Evolutionary conservation across 1,140 invertebrate species (phyloP).

Genomic region (Diabrotica undecimpunctata): DNA sequence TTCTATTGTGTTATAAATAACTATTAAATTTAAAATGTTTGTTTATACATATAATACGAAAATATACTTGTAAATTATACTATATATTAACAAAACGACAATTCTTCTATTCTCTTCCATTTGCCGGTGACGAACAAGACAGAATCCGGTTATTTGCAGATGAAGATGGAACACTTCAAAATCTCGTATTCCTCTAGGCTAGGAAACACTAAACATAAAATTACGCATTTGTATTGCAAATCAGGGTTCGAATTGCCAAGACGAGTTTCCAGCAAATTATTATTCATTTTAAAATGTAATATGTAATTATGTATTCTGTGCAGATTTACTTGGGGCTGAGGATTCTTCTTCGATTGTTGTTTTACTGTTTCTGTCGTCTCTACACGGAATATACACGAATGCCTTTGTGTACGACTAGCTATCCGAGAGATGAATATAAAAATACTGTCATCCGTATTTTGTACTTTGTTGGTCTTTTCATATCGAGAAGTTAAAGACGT

Average conservation of each 20-base stretch:
- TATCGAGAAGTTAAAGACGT: too few relatives aligned
- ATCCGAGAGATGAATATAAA: constrained; percentile 1
- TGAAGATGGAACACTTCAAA: neutral
- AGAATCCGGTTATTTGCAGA: too few relatives aligned
- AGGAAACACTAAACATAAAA: neutral
- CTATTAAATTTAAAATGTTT: too few relatives aligned
- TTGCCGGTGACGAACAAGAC: too few relatives aligned
- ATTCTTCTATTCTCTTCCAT: too few relatives aligned
- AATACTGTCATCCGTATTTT: neutral
- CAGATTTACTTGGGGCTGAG: constrained; percentile 11
- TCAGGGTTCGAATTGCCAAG: neutral
- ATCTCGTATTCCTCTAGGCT: neutral
- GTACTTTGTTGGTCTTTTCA: too few relatives aligned
- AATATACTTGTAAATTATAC: too few relatives aligned
- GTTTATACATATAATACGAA: too few relatives aligned
- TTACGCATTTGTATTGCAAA: constrained; percentile 2
- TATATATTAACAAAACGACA: too few relatives aligned
- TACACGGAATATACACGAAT: neutral
- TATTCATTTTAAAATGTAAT: constrained; percentile 20
- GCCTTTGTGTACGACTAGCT: neutral
- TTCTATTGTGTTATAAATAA: too few relatives aligned
- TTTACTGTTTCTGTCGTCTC: neutral
- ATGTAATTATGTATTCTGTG: constrained; percentile 19
- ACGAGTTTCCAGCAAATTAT: constrained; percentile 8
- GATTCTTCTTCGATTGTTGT: neutral